Evolutionary conservation across 2,888 invertebrate species (phyloP).

Genomic region (Lobophora halterata): DNA sequence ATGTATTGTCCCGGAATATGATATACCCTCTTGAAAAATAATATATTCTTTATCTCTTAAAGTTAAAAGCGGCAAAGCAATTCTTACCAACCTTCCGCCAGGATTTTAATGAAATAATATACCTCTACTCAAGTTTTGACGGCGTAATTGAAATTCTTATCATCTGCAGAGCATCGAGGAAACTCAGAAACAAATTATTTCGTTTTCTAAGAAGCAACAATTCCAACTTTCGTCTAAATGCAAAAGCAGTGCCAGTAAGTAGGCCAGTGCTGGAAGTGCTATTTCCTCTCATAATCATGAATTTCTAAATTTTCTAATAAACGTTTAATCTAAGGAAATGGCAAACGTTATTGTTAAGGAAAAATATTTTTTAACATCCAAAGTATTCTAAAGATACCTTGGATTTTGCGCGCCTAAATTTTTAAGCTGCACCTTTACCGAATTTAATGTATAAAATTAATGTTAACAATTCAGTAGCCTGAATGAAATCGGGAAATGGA

Average conservation of each 20-base stretch:
- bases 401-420: too few relatives aligned
- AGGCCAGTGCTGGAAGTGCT: conserved; percentile 23
- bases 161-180: conserved; percentile 18
- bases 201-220: conserved; percentile 23
- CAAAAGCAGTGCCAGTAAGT: conserved; percentile 27
- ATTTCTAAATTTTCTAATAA: conserved; percentile 15
- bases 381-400: too few relatives aligned
- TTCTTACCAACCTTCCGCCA: not conserved
- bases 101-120: conserved; percentile 26
- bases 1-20: too few relatives aligned
- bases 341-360: too few relatives aligned
- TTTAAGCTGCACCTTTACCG: too few relatives aligned
- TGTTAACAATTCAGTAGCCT: too few relatives aligned
- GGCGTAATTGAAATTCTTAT: conserved; percentile 30
- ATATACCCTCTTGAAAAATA: too few relatives aligned
- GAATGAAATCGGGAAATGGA: too few relatives aligned
- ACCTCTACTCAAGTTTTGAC: conserved; percentile 26
- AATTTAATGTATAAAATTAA: too few relatives aligned
- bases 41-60: not conserved
- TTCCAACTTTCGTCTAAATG: conserved; percentile 27
- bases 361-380: too few relatives aligned
- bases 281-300: conserved; percentile 16
- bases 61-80: not conserved
- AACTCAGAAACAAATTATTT: conserved; percentile 16
- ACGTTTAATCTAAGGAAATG: too few relatives aligned